Evolutionary conservation across 2,113 vertebrate species (phyloP).

Genomic region (Barnardius zonarius): DNA sequence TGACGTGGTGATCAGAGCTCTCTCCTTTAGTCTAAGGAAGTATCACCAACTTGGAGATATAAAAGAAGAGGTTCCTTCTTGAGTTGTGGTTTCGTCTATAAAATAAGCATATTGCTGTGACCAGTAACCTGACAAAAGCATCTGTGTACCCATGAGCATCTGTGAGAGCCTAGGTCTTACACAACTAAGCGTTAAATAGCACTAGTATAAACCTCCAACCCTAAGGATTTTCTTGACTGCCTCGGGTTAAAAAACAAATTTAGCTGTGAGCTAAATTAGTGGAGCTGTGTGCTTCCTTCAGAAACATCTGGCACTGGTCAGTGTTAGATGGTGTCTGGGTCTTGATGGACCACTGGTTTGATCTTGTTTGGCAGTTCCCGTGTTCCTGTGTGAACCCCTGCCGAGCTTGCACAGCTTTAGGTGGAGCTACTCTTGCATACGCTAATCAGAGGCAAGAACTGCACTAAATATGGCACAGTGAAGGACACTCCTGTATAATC

Average conservation of each 20-base stretch:
- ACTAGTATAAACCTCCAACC: not conserved
- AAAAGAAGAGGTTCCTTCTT: not conserved
- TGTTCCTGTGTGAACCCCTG: not conserved
- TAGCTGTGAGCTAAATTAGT: not conserved
- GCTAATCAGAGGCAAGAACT: slow-evolving; percentile 46
- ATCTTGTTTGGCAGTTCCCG: not conserved
- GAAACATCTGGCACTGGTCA: slow-evolving; percentile 28
- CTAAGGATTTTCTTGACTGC: not conserved
- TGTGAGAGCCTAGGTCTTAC: not conserved
- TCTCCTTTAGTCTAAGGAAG: not conserved
- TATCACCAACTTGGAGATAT: not conserved
- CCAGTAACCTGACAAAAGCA: not conserved
- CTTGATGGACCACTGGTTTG: slow-evolving; percentile 40
- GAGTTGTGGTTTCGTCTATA: not conserved
- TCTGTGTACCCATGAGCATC: not conserved
- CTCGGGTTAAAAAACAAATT: not conserved
- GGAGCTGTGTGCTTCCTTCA: not conserved
- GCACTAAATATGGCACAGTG: slow-evolving; percentile 19
- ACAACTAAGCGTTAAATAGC: not conserved
- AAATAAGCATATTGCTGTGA: not conserved
- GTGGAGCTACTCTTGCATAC: slow-evolving; percentile 28
- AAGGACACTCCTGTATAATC: slow-evolving; percentile 9
- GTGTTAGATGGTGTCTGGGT: not conserved
- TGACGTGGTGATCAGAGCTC: not conserved
- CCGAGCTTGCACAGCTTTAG: not conserved